Evolutionary conservation across 2,113 vertebrate species (phyloP), one percentile per base, ranked within the genome.

Genomic region (Hepsetus odoe): DNA sequence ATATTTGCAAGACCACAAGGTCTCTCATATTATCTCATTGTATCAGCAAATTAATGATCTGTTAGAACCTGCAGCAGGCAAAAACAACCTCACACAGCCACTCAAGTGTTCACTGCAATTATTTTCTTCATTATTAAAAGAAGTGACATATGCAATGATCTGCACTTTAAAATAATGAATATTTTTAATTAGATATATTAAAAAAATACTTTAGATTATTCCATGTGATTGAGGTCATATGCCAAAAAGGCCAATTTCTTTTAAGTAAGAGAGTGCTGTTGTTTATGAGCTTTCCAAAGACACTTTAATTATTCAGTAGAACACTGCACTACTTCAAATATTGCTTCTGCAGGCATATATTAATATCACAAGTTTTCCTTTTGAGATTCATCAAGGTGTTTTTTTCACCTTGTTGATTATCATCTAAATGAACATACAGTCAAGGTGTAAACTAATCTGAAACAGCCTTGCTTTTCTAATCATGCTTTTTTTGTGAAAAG

Each of bases 11-110:
- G 49, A 33, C 32, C 64, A 28, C 73, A 81, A 76, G 59, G 68
- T 72, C 61, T 32, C 35, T 26, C 58, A 71, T 35, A 76, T 81
- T 76, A 76, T 55, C 58, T 69, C 67, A 72, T 64, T 58, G 73
- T 76, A 81, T 76, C 68, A 76, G 67, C 55, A 71, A 61, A 71
- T 44, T 75, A 76, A 76, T 72, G 74, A 81, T 55, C 28, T 68
- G 9, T 40, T 40, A 33, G 26, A 76, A 62, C 35, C 46, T 72
- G 53, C 67, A 51, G 72, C 33, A 69, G 58, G 51, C 55, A 70
- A 38, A 78, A 78, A 70, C 67, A 70, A 46, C 30, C 24, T 55
- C 44, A 5, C 64, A 69, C 53, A 44, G 49, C 53, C 67, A 72
- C 16, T 55, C 42, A 72, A 71, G 20, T 64, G 66, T 67, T 59